Evolutionary conservation across 2,797 vertebrate species (phyloP).

Genomic region (Triplophysa yarkandensis): DNA sequence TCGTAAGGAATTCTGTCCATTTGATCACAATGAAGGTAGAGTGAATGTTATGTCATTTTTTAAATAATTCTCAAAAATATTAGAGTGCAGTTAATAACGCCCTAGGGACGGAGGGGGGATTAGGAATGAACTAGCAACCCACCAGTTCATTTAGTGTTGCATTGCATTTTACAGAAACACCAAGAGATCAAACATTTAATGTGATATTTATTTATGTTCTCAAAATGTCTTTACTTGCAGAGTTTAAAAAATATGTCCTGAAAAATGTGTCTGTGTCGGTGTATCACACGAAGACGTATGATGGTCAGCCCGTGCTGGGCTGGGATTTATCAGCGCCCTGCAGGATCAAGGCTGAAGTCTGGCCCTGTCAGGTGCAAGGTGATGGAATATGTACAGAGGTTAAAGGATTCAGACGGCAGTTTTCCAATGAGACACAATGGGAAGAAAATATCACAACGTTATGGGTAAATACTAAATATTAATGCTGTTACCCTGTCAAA

Average conservation of each 20-base stretch:
- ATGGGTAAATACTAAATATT: conserved; percentile 72
- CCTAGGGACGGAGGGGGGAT: too few species aligned
- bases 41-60: not conserved
- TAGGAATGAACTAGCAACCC: too few species aligned
- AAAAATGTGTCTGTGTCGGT: conserved; percentile 67
- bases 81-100: not conserved
- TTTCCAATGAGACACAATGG: conserved; percentile 58
- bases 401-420: conserved; percentile 50
- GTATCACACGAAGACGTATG: conserved; percentile 40
- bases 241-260: conserved; percentile 56
- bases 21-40: conserved; percentile 62
- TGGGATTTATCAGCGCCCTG: conserved; percentile 82
- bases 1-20: conserved; percentile 68
- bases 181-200: not conserved
- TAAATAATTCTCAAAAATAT: not conserved
- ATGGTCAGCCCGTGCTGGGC: conserved; percentile 50
- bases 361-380: conserved; percentile 73
- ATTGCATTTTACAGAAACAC: too few species aligned
- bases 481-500: too few species aligned
- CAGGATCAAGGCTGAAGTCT: conserved; percentile 71
- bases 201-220: not conserved
- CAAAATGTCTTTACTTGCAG: conserved; percentile 54
- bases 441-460: conserved; percentile 58
- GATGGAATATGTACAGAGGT: conserved; percentile 59
- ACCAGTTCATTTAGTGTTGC: not conserved